Evolutionary conservation across 2,797 vertebrate genomes (phyloP).

Genomic region (Kryptolebias ocellatus): DNA sequence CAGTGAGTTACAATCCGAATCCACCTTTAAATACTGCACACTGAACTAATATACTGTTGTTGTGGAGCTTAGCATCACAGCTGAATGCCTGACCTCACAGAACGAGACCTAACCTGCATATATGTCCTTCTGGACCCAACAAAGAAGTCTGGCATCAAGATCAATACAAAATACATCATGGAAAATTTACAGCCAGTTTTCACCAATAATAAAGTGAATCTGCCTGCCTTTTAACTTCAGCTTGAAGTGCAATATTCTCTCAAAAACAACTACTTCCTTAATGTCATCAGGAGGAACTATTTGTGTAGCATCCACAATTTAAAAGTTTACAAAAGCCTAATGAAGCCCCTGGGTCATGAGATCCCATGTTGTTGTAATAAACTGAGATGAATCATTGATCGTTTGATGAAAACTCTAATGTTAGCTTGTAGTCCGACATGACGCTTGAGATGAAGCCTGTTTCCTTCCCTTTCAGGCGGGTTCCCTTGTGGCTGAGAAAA

Average conservation of each 20-base stretch:
- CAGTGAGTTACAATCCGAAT: background rate
- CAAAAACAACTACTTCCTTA: slow-evolving; percentile 21
- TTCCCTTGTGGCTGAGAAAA: slow-evolving; percentile 58
- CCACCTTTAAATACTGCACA: background rate
- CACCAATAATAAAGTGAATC: background rate
- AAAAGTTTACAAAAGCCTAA: slow-evolving; percentile 45
- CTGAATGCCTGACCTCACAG: background rate
- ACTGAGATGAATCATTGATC: slow-evolving; percentile 59
- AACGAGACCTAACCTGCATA: background rate
- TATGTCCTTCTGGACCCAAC: background rate
- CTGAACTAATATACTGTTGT: too few relatives aligned
- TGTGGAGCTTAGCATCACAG: background rate
- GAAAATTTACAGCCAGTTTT: background rate
- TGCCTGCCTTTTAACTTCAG: background rate
- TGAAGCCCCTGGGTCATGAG: slow-evolving; percentile 55
- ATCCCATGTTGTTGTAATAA: slow-evolving; percentile 43
- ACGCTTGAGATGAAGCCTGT: slow-evolving; percentile 41
- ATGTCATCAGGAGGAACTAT: slow-evolving; percentile 38
- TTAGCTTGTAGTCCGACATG: slow-evolving; percentile 31
- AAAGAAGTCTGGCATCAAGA: background rate
- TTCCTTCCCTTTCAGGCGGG: slow-evolving; percentile 31
- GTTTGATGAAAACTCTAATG: slow-evolving; percentile 48
- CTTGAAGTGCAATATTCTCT: background rate
- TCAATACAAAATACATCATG: background rate
- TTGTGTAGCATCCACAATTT: slow-evolving; percentile 29